phyloP scores from a whole-genome alignment of 2,888 invertebrate genomes.

The Lysandra coridon region DNA sequence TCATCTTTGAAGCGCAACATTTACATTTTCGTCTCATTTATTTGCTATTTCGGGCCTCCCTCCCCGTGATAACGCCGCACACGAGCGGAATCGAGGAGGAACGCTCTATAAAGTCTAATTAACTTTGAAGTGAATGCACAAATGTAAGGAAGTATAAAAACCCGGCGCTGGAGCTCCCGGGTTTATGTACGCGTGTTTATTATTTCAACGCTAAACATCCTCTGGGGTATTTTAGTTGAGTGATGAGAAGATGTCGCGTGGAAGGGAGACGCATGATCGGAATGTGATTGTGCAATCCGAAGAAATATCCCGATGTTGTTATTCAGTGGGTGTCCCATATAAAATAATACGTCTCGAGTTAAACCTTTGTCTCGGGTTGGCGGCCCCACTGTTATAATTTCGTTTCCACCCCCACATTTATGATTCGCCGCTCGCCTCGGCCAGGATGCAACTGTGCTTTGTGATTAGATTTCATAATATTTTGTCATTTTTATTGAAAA shows the following conservation, averaged over 20 bases:
- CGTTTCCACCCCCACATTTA: slow-evolving; percentile 66
- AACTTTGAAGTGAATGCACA: slow-evolving; percentile 78
- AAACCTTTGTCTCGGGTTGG: slow-evolving; percentile 70
- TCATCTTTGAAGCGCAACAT: slow-evolving; percentile 80
- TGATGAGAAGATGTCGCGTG: slow-evolving; percentile 47
- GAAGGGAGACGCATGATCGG: slow-evolving; percentile 72
- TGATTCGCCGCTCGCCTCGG: slow-evolving; percentile 69
- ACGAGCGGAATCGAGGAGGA: slow-evolving; percentile 78
- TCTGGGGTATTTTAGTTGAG: slow-evolving; percentile 24
- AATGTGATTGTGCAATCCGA: slow-evolving; percentile 70
- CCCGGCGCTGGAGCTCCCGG: slow-evolving; percentile 51
- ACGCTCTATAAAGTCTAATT: slow-evolving; percentile 81
- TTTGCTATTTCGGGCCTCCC: slow-evolving; percentile 77
- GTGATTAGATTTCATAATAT: slow-evolving; percentile 67
- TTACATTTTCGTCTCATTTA: slow-evolving; percentile 82
- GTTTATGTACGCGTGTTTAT: slow-evolving; percentile 33
- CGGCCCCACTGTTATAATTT: slow-evolving; percentile 61
- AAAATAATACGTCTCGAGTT: slow-evolving; percentile 73
- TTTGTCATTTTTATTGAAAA: slow-evolving; percentile 24
- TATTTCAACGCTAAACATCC: slow-evolving; percentile 51
- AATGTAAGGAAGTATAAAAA: slow-evolving; percentile 75
- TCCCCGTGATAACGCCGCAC: slow-evolving; percentile 54
- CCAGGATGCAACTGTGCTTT: slow-evolving; percentile 75
- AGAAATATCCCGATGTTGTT: slow-evolving; percentile 67
- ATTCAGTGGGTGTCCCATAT: slow-evolving; percentile 71